Evolutionary conservation across 1,140 invertebrate genomes (phyloP).

Genomic region (Rhopalosiphum padi): DNA sequence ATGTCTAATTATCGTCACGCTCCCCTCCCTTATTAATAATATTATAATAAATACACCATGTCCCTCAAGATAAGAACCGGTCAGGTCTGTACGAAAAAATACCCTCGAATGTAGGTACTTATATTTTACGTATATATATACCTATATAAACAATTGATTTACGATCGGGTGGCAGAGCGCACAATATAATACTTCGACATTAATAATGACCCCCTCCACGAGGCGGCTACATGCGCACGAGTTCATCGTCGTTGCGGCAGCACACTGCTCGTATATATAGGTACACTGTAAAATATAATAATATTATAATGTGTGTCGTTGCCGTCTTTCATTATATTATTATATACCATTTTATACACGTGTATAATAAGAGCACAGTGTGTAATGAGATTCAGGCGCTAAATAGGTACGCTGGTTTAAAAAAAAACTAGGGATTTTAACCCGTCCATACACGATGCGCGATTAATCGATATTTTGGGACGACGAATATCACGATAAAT

Average conservation of each 20-base stretch:
- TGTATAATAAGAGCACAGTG: background rate
- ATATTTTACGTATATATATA: background rate
- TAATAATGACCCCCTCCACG: background rate
- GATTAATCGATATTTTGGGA: background rate
- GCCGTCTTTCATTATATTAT: background rate
- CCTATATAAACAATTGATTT: conserved; percentile 36
- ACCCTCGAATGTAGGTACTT: background rate
- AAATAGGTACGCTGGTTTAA: background rate
- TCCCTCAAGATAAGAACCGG: conserved; percentile 17
- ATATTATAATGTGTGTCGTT: conserved; percentile 10
- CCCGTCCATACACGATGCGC: background rate
- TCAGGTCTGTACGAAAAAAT: conserved; percentile 26
- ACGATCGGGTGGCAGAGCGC: conserved; percentile 12
- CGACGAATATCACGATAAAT: conserved; percentile 1
- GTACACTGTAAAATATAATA: background rate
- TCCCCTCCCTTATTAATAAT: background rate
- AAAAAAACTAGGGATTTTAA: background rate
- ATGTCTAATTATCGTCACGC: conserved; percentile 5
- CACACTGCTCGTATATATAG: background rate
- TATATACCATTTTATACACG: background rate
- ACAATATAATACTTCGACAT: background rate
- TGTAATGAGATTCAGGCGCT: background rate
- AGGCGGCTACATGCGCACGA: background rate
- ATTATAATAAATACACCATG: background rate
- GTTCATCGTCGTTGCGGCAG: background rate